These are phyloP conservation scores for Dynastes tityus DNA, from an alignment of 2,888 invertebrate genomes.

Conservation along the genomic window DNA sequence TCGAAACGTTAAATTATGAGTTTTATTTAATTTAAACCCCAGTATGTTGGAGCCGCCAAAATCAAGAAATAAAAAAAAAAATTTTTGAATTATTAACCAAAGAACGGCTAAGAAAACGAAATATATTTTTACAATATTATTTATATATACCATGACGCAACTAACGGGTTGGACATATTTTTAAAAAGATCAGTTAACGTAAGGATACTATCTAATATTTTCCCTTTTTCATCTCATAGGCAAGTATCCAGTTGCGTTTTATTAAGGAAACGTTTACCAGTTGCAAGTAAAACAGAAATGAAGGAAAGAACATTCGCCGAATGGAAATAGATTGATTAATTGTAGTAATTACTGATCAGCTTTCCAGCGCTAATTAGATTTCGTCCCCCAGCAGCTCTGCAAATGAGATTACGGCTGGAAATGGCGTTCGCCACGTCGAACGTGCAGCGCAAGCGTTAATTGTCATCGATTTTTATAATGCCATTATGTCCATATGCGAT, in stretches of 20 bases:
- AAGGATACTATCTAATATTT: no score
- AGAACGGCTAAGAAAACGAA: no score
- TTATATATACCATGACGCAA: no score
- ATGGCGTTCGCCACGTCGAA: constrained; percentile 69
- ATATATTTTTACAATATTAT: no score
- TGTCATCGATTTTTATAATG: constrained; percentile 72
- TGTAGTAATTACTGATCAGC: constrained; percentile 74
- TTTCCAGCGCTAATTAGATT: constrained; percentile 71
- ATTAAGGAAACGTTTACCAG: constrained; percentile 24
- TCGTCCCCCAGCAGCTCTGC: constrained; percentile 68
- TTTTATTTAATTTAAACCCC: no score
- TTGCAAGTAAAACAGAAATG: constrained; percentile 35
- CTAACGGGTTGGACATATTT: no score
- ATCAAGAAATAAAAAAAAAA: no score
- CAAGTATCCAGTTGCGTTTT: background rate
- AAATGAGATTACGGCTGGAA: constrained; percentile 72
- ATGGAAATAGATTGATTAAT: constrained; percentile 74
- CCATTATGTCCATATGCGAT: constrained; percentile 70
- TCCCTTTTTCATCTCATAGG: no score
- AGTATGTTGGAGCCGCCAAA: no score
- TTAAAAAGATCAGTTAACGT: no score
- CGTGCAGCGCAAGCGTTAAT: constrained; percentile 70
- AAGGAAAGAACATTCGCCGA: constrained; percentile 62
- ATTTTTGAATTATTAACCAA: no score
- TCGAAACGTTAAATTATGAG: no score